Evolutionary conservation across 2,888 invertebrate species (phyloP).

Genomic region (Leucania comma): DNA sequence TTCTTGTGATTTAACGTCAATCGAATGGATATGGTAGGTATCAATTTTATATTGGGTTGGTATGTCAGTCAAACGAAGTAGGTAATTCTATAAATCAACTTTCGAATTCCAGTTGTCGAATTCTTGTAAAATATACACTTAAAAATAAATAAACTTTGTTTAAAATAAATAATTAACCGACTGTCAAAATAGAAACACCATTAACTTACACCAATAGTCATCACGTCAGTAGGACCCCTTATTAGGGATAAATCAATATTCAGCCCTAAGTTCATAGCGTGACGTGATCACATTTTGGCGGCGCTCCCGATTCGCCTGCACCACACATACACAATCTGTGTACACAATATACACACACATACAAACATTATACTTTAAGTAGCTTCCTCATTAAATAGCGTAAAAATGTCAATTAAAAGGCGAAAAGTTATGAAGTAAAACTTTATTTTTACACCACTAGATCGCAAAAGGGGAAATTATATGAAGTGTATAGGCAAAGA

Average conservation of each 20-base stretch:
- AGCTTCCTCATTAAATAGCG: background rate
- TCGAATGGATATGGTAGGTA: background rate
- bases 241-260: conserved; percentile 80
- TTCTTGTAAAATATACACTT: background rate
- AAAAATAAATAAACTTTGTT: background rate
- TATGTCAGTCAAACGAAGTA: background rate
- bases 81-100: background rate
- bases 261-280: conserved; percentile 69
- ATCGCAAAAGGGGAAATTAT: too few relatives aligned
- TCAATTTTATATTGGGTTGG: too few relatives aligned
- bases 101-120: background rate
- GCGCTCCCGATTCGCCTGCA: conserved; percentile 64
- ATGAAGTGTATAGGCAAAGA: too few relatives aligned
- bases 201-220: background rate
- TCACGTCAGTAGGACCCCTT: conserved; percentile 40
- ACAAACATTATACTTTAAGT: conserved; percentile 5
- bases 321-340: conserved; percentile 30
- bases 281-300: conserved; percentile 65
- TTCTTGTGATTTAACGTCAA: background rate
- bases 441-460: background rate
- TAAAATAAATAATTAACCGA: background rate
- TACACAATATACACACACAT: conserved; percentile 13
- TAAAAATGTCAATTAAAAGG: background rate
- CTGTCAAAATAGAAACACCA: background rate
- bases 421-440: background rate